These are phyloP conservation scores for Paedocypris sp. DNA, from an alignment of 2,113 vertebrate genomes.

Conservation along the genomic window DNA sequence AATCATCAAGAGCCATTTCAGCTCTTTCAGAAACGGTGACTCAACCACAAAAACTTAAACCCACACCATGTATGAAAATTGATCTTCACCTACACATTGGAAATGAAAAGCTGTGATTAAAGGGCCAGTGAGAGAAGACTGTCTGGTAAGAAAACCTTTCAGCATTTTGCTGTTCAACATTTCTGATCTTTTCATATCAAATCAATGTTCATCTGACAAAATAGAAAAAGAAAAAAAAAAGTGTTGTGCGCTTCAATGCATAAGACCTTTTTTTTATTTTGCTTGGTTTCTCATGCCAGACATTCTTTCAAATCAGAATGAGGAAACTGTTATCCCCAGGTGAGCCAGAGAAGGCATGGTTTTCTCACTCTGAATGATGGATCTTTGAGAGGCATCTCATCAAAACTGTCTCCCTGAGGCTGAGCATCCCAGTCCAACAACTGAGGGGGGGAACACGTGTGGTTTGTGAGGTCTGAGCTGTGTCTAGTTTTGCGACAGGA, in stretches of 20 bases:
- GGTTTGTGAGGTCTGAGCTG: conserved; percentile 9
- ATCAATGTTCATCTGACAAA: too few relatives aligned
- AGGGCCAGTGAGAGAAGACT: background rate
- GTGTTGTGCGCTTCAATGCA: too few relatives aligned
- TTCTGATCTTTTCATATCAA: background rate
- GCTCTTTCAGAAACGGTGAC: background rate
- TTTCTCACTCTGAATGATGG: conserved; percentile 56
- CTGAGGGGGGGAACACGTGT: conserved; percentile 42
- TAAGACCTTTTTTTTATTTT: background rate
- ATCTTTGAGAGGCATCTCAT: conserved; percentile 45
- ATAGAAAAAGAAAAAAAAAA: too few relatives aligned
- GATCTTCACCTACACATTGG: background rate
- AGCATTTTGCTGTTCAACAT: background rate
- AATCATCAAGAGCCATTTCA: background rate
- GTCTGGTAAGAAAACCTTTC: conserved; percentile 9
- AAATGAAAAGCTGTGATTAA: background rate
- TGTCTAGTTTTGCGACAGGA: background rate
- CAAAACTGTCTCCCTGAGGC: conserved; percentile 33
- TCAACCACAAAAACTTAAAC: background rate
- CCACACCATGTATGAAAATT: background rate
- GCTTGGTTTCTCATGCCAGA: conserved; percentile 5
- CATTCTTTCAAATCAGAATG: conserved; percentile 2
- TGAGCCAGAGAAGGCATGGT: background rate
- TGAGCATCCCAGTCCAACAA: conserved; percentile 44
- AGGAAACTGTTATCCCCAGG: conserved; percentile 14